Percentiles rank a stretch among this genome's conserved stretches.
phyloP scores from a whole-genome alignment of 2,113 vertebrate species.

The Onychorhynchus coronatus region DNA sequence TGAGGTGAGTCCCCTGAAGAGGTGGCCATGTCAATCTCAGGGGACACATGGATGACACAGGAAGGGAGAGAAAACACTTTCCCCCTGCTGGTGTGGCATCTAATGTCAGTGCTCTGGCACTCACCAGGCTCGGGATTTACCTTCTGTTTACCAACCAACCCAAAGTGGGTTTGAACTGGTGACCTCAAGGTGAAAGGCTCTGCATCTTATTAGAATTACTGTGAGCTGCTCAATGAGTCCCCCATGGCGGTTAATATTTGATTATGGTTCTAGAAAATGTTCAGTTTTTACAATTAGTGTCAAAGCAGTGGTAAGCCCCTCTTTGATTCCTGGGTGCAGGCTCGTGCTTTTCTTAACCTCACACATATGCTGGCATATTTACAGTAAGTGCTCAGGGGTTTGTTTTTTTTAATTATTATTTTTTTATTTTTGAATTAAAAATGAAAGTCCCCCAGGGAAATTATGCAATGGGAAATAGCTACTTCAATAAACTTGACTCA shows the following conservation, averaged over 20 bases:
- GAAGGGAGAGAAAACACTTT: neutral
- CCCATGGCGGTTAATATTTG: conserved; percentile 54
- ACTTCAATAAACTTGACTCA: conserved; percentile 74
- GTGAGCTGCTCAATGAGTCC: conserved; percentile 43
- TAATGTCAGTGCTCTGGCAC: neutral
- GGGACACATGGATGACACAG: neutral
- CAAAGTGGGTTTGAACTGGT: conserved; percentile 40
- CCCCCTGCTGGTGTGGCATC: neutral
- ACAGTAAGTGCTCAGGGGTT: conserved; percentile 56
- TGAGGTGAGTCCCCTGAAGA: neutral
- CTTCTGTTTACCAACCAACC: neutral
- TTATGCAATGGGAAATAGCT: conserved; percentile 77
- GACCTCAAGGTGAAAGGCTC: conserved; percentile 63
- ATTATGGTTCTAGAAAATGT: conserved; percentile 58
- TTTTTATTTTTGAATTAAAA: conserved; percentile 76
- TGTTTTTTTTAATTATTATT: conserved; percentile 28
- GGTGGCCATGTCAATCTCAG: neutral
- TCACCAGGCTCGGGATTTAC: fast-evolving
- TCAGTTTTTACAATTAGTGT: conserved; percentile 62
- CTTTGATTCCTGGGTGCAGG: conserved; percentile 70
- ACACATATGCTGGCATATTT: conserved; percentile 69
- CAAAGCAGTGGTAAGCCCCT: conserved; percentile 57
- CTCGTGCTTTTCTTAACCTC: conserved; percentile 70
- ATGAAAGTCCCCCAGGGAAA: conserved; percentile 71
- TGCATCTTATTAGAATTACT: conserved; percentile 58